Percentiles rank a stretch among this genome's conserved stretches.
phyloP scores from a whole-genome alignment of 2,888 invertebrate genomes.

The Leistus spinibarbis region DNA sequence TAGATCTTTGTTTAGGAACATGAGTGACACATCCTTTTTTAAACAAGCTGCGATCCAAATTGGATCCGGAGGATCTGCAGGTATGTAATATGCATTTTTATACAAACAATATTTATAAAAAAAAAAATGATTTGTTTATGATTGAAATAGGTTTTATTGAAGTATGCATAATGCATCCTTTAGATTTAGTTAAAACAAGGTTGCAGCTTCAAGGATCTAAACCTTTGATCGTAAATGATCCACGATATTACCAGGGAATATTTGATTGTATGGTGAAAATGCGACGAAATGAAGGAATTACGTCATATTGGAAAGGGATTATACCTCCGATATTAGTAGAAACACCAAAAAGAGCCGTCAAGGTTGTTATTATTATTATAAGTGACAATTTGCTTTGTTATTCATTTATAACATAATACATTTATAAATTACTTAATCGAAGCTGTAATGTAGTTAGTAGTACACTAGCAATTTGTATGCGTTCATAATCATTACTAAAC shows the following conservation, averaged over 20 bases:
- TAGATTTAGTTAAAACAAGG: conserved; percentile 92
- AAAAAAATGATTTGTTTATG: conserved; percentile 7
- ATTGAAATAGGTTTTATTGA: conserved; percentile 78
- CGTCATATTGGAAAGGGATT: conserved; percentile 92
- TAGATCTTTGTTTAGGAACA: conserved; percentile 13
- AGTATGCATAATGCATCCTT: conserved; percentile 95
- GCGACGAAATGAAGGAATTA: conserved; percentile 81
- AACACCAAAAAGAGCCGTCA: conserved; percentile 93
- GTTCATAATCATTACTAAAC: not conserved
- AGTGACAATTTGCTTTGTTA: too few relatives aligned
- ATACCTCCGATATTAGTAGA: conserved; percentile 91
- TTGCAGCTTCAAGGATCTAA: conserved; percentile 73
- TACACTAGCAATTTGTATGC: not conserved
- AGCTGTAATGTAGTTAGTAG: too few relatives aligned
- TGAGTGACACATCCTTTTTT: conserved; percentile 52
- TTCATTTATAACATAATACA: not conserved
- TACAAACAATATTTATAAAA: not conserved
- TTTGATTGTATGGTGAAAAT: conserved; percentile 89
- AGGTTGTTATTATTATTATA: conserved; percentile 58
- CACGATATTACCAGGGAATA: conserved; percentile 74
- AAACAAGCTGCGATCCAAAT: conserved; percentile 82
- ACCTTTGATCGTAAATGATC: conserved; percentile 54
- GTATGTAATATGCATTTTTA: conserved; percentile 54
- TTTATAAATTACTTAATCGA: not conserved
- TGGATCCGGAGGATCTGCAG: conserved; percentile 88